phyloP scores from a whole-genome alignment of 2,113 vertebrate genomes.

The Prinia subflava region DNA sequence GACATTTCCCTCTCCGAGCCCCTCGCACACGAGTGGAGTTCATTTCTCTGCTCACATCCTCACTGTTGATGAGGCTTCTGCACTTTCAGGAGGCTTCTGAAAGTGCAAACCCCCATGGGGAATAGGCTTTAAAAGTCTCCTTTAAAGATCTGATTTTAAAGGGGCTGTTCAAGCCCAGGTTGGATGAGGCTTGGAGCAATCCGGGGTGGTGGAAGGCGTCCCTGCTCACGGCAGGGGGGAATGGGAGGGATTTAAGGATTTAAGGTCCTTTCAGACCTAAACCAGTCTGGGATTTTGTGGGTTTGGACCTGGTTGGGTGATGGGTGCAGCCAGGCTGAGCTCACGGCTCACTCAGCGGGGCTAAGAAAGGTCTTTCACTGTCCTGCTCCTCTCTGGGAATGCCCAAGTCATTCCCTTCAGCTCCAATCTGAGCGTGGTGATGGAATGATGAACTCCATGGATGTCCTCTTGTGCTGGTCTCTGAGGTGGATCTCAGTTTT shows the following conservation, averaged over 20 bases:
- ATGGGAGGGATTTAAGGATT: neutral
- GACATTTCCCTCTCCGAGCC: neutral
- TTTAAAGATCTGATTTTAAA: neutral
- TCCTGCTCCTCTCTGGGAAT: neutral
- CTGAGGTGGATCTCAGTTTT: neutral
- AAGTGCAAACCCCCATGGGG: neutral
- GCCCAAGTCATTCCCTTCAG: neutral
- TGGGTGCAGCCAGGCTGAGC: neutral
- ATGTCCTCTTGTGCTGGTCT: neutral
- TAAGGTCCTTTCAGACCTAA: neutral
- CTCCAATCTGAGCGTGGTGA: neutral
- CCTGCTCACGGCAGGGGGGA: neutral
- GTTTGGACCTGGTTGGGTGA: fast-evolving
- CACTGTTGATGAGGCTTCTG: neutral
- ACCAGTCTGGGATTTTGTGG: neutral
- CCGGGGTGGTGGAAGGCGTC: neutral
- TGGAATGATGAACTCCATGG: neutral
- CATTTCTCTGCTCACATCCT: neutral
- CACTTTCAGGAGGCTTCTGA: neutral
- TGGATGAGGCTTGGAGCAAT: neutral
- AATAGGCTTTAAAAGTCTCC: fast-evolving
- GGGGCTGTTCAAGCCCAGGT: neutral
- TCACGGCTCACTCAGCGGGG: fast-evolving
- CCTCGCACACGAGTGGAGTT: fast-evolving
- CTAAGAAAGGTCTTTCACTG: neutral